A percentile compares a stretch with the other conserved stretches of the same genome.
phyloP scores from a whole-genome alignment of 2,888 invertebrate species.

The Dolichomitus sp. region DNA sequence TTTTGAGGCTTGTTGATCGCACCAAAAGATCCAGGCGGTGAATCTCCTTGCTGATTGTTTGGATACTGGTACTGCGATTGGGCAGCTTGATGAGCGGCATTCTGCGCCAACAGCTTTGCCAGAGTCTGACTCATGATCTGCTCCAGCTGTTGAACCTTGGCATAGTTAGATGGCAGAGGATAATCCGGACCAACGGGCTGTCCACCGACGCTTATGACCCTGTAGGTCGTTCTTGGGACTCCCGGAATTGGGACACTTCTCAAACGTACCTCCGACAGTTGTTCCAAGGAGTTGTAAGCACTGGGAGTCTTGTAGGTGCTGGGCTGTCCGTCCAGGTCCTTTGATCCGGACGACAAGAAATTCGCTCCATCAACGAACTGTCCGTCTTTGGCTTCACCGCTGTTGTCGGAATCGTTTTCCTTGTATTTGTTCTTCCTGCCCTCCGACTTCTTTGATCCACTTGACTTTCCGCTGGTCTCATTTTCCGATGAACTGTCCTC shows the following conservation, averaged over 20 bases:
- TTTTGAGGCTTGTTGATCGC: conserved; percentile 26
- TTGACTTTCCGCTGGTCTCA: conserved; percentile 48
- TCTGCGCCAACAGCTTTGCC: conserved; percentile 77
- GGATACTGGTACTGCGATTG: conserved; percentile 63
- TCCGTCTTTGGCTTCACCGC: conserved; percentile 65
- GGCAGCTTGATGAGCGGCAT: conserved; percentile 59
- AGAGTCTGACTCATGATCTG: conserved; percentile 80
- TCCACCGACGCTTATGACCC: conserved; percentile 77
- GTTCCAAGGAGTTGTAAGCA: conserved; percentile 77
- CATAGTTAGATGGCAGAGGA: conserved; percentile 73
- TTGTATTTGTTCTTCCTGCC: conserved; percentile 70
- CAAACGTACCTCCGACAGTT: conserved; percentile 69
- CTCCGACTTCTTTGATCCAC: conserved; percentile 69
- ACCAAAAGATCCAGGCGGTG: neutral
- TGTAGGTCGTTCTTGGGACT: conserved; percentile 76
- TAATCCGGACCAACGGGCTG: conserved; percentile 78
- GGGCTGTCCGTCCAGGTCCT: conserved; percentile 80
- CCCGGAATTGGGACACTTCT: conserved; percentile 64
- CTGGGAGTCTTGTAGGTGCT: conserved; percentile 76
- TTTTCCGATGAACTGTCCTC: conserved; percentile 47
- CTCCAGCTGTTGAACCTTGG: conserved; percentile 79
- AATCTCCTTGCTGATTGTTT: conserved; percentile 44
- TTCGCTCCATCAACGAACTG: conserved; percentile 81
- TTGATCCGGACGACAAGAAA: conserved; percentile 76
- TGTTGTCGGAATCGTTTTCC: conserved; percentile 61